Percentiles rank a stretch among this genome's conserved stretches.
phyloP scores from a whole-genome alignment of 2,113 vertebrate genomes.

The Apteryx mantelli region DNA sequence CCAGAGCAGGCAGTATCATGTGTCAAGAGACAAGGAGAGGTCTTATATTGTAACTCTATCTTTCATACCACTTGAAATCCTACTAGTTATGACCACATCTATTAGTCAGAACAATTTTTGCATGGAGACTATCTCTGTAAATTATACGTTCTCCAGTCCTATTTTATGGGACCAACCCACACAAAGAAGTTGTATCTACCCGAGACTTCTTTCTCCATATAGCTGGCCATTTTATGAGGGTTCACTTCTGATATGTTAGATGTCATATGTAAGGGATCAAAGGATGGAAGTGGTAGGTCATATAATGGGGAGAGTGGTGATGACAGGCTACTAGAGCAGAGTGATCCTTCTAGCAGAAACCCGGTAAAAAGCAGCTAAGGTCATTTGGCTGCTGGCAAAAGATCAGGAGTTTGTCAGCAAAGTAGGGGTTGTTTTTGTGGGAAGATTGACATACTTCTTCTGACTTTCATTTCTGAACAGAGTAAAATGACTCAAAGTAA shows the following conservation, averaged over 20 bases:
- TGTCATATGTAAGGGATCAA: neutral
- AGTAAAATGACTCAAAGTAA: neutral
- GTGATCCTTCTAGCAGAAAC: neutral
- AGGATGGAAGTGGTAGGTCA: neutral
- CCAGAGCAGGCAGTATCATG: neutral
- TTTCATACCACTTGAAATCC: neutral
- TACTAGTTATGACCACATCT: neutral
- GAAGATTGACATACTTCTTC: neutral
- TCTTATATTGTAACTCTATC: neutral
- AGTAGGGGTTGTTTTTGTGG: neutral
- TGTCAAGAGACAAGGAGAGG: neutral
- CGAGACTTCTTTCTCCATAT: neutral
- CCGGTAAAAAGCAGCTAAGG: neutral
- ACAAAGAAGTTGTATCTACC: neutral
- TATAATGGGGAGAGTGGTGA: neutral
- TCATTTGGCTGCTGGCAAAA: neutral
- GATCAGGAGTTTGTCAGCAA: neutral
- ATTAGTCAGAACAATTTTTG: neutral
- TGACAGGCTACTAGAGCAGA: neutral
- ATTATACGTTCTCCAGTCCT: neutral
- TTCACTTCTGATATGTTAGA: neutral
- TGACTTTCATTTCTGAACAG: neutral
- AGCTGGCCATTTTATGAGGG: neutral
- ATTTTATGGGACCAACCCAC: accelerated
- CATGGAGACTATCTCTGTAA: neutral